These are phyloP conservation scores for Leucoma salicis DNA, from an alignment of 2,888 invertebrate species.

Conservation along the genomic window DNA sequence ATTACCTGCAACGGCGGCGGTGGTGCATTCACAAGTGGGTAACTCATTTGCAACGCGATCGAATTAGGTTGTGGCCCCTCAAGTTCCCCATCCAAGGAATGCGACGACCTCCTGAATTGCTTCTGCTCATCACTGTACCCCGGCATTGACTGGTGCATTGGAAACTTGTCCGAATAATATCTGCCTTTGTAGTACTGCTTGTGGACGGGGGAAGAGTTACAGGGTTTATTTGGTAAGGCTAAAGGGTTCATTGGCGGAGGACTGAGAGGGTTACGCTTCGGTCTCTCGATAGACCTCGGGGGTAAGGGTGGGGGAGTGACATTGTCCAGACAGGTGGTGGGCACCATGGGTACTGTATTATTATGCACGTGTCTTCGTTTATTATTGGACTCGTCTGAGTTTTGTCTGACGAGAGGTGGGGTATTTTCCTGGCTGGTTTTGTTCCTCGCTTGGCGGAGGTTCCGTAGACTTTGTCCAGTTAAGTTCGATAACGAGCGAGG, in stretches of 20 bases:
- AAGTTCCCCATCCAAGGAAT: constrained; percentile 65
- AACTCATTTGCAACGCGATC: constrained; percentile 85
- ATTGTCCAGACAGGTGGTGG: constrained; percentile 70
- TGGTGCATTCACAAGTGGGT: constrained; percentile 83
- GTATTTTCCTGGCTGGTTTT: constrained; percentile 46
- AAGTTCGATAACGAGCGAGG: constrained; percentile 74
- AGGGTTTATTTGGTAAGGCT: constrained; percentile 43
- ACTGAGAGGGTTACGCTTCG: constrained; percentile 47
- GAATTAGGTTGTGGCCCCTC: constrained; percentile 81
- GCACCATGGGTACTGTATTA: constrained; percentile 65
- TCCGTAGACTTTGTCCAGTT: constrained; percentile 69
- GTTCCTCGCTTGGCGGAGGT: constrained; percentile 55
- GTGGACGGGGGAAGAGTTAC: constrained; percentile 34
- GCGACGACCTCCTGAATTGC: constrained; percentile 59
- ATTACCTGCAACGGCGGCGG: constrained; percentile 73
- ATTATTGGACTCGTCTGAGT: constrained; percentile 53
- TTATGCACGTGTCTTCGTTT: constrained; percentile 52
- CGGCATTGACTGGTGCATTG: constrained; percentile 64
- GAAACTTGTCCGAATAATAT: constrained; percentile 34
- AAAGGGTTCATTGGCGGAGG: constrained; percentile 48
- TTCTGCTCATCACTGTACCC: constrained; percentile 46
- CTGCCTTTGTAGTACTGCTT: constrained; percentile 47
- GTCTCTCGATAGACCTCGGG: constrained; percentile 56
- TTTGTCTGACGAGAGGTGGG: constrained; percentile 55
- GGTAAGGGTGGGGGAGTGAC: constrained; percentile 65